phyloP scores from a whole-genome alignment of 1,140 invertebrate species.

The Cyphomyrmex costatus region DNA sequence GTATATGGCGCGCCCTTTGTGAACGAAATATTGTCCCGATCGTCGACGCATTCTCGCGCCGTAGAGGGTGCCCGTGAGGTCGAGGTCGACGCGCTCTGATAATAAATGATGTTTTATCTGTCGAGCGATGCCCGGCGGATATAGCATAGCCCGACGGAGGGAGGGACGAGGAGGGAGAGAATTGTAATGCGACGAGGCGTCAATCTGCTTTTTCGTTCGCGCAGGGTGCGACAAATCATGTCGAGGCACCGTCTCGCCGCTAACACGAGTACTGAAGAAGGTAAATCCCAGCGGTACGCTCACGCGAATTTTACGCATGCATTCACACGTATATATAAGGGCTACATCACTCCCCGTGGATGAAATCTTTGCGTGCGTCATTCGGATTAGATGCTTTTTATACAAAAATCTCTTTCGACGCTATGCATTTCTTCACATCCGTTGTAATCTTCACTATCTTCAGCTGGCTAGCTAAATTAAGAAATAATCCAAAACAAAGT shows the following conservation, averaged over 20 bases:
- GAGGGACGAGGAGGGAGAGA: constrained; percentile 4
- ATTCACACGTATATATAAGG: background rate
- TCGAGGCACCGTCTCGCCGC: constrained; percentile 23
- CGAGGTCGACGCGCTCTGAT: constrained; percentile 54
- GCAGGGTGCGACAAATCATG: constrained; percentile 66
- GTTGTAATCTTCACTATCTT: background rate
- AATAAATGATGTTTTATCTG: constrained; percentile 64
- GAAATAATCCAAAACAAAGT: background rate
- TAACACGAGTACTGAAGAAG: constrained; percentile 51
- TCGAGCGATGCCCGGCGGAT: constrained; percentile 52
- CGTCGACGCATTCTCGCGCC: constrained; percentile 4
- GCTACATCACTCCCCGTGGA: background rate
- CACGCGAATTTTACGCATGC: background rate
- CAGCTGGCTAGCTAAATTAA: background rate
- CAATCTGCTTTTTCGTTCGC: constrained; percentile 70
- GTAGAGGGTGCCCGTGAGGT: constrained; percentile 10
- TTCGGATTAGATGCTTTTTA: background rate
- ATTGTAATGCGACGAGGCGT: constrained; percentile 63
- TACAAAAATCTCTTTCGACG: background rate
- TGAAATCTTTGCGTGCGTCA: constrained; percentile 1
- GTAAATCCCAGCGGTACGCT: constrained; percentile 37
- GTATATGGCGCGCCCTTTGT: constrained; percentile 21
- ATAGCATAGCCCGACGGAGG: constrained; percentile 31
- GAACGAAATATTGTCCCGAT: constrained; percentile 8
- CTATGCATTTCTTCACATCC: background rate